Percentiles rank a stretch among this genome's conserved stretches.
phyloP scores from a whole-genome alignment of 2,113 vertebrate genomes.

The Piaya cayana region DNA sequence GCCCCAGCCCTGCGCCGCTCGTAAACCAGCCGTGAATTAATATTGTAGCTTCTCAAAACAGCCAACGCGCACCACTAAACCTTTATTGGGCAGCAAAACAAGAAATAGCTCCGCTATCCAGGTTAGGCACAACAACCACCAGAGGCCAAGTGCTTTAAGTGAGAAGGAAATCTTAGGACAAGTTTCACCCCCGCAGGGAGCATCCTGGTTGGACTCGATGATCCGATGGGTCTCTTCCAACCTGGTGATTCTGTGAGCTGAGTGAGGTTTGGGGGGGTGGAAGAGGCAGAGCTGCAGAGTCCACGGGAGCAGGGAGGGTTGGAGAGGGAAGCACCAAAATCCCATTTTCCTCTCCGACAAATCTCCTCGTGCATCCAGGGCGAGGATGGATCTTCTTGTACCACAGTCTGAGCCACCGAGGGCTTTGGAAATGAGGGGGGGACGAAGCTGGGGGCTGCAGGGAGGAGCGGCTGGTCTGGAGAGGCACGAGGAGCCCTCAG shows the following conservation, averaged over 20 bases:
- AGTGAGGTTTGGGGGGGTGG: fast-evolving
- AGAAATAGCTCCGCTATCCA: neutral
- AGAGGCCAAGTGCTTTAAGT: neutral
- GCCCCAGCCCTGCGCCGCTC: constrained; percentile 47
- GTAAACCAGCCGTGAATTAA: constrained; percentile 72
- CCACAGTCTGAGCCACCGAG: neutral
- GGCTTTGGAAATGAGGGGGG: too few relatives aligned
- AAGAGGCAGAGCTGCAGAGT: neutral
- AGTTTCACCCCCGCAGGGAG: neutral
- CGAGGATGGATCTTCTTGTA: neutral
- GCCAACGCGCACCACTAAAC: constrained; percentile 14
- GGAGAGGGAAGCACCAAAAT: neutral
- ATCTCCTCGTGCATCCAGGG: fast-evolving
- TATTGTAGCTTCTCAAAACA: neutral
- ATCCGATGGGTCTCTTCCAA: too few relatives aligned
- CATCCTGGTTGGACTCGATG: too few relatives aligned
- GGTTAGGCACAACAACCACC: neutral
- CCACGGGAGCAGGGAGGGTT: neutral
- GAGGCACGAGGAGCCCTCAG: fast-evolving
- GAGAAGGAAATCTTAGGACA: neutral
- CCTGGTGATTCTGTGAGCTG: too few relatives aligned
- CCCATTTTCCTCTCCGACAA: neutral
- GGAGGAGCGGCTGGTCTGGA: too few relatives aligned
- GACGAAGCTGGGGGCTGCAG: too few relatives aligned
- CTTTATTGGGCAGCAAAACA: constrained; percentile 42